Base-by-base conservation (phyloP, 2,113 vertebrate species). In the Stomatorhinus ivindoensis region DNA sequence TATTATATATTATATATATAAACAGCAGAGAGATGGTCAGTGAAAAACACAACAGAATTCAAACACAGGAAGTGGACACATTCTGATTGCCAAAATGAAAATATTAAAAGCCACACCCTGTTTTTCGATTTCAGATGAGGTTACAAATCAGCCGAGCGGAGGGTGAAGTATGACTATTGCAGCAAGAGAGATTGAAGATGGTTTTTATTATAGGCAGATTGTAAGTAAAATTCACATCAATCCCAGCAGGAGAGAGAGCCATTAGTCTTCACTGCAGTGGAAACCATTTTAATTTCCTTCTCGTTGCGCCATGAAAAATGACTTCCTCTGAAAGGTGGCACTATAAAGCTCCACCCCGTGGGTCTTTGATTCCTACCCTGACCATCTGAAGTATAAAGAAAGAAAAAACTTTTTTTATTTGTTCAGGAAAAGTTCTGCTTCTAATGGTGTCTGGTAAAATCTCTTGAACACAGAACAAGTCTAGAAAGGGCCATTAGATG, bases 81-180 rank as follows among this genome's bases (percentile, higher is more conserved):
- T 61, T 61, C 61, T 89, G 61, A 61, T 89, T 85, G 47, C 39
- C 1, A 1, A 51, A 84, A 85, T 24, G 4, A 47, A 47, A 89
- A 89, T 24, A 35, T 83, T 13, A 31, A 31, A 89, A 83, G 88
- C 19, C 13, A 35, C 80, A 13, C 24, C 21, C 69, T 53, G 42
- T 42, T 84, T n/a, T 24, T 61, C 73, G 83, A 10, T 24, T 61
- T 31, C 24, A 80, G 50, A 89, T 84, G 76, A 84, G 50, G 19
- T 44, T 50, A 50, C 27, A 39, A 44, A 61, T 89, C 51, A 89
- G 80, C 76, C 42, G 42, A 39, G 24, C 51, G 42, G 48, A 21
- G 53, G 76, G 35, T 85, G 80, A 89, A 61, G 88, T 85, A 89
- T 89, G 88, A 61, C 80, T 89, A 89, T 61, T 89, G 53, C 42